Evolutionary conservation across 2,797 vertebrate genomes (phyloP), one percentile per base, ranked within the genome.

Genomic region (Cossypha caffra): DNA sequence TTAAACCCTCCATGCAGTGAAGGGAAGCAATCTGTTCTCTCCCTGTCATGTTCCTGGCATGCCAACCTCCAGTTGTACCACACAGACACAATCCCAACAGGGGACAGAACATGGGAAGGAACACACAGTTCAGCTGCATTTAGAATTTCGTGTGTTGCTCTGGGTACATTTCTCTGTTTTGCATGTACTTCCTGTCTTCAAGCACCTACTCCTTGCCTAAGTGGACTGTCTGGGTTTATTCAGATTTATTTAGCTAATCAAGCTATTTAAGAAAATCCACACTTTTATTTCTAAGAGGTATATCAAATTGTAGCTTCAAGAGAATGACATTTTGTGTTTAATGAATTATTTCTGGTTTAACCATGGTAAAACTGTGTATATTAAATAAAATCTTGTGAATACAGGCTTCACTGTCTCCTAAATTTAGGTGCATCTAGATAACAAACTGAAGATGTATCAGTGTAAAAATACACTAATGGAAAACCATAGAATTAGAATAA

Each of bases 11-110:
- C n/a, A 0, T 52, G 54, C 33, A 25, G 66, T 1, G 28, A 77
- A 64, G 38, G 57, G 47, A 78, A 78, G 54, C 92, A 94, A 84
- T 77, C 83, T 95, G 77, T 73, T 94, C 88, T 54, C 79, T 62
- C 83, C 71, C 20, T 23, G 40, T 11, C 73, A 5, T 14, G 33
- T 48, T 40, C 81, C 81, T 55, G 80, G 35, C 48, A 16, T 4
- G 35, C 42, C 91, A 42, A 7, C 31, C 78, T 79, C 86, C 26
- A 12, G 55, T 11, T 33, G 72, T 10, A 81, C 55, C 40, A 29
- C 3, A 7, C 0, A 3, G 66, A 50, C 76, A 58, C 14, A 4
- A 37, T 18, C 55, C 67, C 52, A 40, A 4, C 3, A 33, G 26
- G 29, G n/a, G 5, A 45, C n/a, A 57, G 37, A 35, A 63, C 28